phyloP scores from a whole-genome alignment of 2,797 vertebrate genomes.

The Rhadinocentrus ornatus region DNA sequence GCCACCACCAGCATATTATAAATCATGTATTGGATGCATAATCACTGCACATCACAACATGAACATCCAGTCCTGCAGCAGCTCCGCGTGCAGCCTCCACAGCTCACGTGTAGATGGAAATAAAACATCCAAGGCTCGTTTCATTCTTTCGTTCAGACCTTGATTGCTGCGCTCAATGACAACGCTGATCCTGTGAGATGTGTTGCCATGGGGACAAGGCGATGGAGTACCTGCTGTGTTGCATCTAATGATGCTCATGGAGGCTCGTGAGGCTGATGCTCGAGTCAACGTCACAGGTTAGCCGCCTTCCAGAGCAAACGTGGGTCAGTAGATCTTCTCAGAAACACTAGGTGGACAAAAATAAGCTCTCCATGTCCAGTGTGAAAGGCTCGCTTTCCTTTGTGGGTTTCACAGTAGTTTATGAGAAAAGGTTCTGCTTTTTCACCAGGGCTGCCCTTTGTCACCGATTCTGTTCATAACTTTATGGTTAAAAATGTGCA shows the following conservation, averaged over 20 bases:
- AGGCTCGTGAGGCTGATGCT: constrained; percentile 5
- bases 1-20: no score
- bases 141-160: constrained; percentile 20
- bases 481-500: no score
- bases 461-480: no score
- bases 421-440: no score
- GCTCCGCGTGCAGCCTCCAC: constrained; percentile 34
- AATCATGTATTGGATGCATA: not conserved
- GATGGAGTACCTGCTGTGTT: constrained; percentile 15
- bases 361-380: not conserved
- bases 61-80: constrained; percentile 7
- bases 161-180: constrained; percentile 27
- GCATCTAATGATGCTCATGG: not conserved
- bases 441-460: no score
- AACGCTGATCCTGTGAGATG: constrained; percentile 5
- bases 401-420: no score
- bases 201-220: constrained; percentile 40
- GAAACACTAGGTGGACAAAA: not conserved
- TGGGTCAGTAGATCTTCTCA: not conserved
- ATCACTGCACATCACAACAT: constrained; percentile 2
- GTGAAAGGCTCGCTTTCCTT: no score
- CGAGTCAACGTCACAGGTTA: constrained; percentile 4
- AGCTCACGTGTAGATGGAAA: constrained; percentile 38
- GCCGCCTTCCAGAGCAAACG: not conserved
- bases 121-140: not conserved